A percentile compares a stretch with the other conserved stretches of the same genome.
These are phyloP conservation scores for Tholera decimalis DNA, from an alignment of 2,888 invertebrate genomes.

Conservation along the genomic window DNA sequence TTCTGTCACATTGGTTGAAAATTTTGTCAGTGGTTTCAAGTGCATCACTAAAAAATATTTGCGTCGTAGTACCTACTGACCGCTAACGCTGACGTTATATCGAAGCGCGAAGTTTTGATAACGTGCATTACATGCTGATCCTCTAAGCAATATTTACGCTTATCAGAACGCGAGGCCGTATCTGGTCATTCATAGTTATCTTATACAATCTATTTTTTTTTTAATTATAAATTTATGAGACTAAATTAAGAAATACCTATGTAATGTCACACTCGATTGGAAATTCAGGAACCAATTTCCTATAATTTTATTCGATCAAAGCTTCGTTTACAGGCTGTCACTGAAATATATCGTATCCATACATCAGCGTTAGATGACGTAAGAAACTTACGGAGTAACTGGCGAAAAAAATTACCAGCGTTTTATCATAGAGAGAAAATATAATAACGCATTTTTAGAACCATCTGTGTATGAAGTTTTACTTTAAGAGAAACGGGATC, in stretches of 20 bases:
- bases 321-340: constrained; percentile 71
- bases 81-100: too few species aligned
- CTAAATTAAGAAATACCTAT: constrained; percentile 9
- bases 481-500: constrained; percentile 4
- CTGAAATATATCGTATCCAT: constrained; percentile 74
- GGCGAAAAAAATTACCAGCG: constrained; percentile 76
- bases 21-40: too few species aligned
- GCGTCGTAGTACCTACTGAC: too few species aligned
- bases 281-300: constrained; percentile 19
- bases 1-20: too few species aligned
- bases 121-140: too few species aligned
- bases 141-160: too few species aligned
- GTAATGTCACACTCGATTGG: constrained; percentile 22
- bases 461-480: constrained; percentile 40
- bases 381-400: constrained; percentile 76
- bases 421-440: constrained; percentile 70
- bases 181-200: too few species aligned
- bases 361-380: constrained; percentile 76
- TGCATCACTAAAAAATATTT: too few species aligned
- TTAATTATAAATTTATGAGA: constrained; percentile 2
- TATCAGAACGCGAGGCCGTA: too few species aligned
- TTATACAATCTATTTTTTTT: too few species aligned
- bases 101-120: too few species aligned
- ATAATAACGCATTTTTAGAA: constrained; percentile 60
- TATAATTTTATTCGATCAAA: constrained; percentile 80